Base-by-base conservation (phyloP, 2,113 vertebrate species). In the Gnathochromis pfefferi region DNA sequence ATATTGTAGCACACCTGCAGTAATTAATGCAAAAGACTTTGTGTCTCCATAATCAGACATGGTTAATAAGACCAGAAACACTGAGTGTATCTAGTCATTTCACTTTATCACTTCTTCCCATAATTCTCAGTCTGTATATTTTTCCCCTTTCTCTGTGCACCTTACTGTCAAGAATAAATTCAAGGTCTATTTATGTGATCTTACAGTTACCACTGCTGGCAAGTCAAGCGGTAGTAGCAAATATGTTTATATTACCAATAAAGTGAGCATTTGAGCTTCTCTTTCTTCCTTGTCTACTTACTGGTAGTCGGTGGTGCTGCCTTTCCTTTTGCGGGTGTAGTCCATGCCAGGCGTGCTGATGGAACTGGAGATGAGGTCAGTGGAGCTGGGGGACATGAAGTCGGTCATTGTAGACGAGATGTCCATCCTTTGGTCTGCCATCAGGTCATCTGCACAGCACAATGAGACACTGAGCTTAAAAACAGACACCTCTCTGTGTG, bases 351-450 rank as follows among this genome's bases (percentile, higher is more conserved):
- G 94, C 40, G 97, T 96, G 94, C 96, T 97, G 88, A 99, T 97
- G 86, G 98, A 98, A 95, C 97, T 97, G 91, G 98, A 98, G 92
- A 99, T 98, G 93, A 99, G 96, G 94, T 99, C 98, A 17, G 97
- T 97, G 91, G 98, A 96, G 70, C 98, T 96, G 5, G 98, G 97
- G 85, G 99, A 98, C 97, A 99, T 99, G 95, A 99, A 99, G 96
- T 99, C 98, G 89, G 97, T 99, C 96, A 99, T 99, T 17, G 99
- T 99, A 90, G 99, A 99, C 92, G 98, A 98, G 95, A 99, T 99
- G 96, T 99, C 99, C 99, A 99, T 99, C 95, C 98, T 98, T 97
- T 99, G 99, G 97, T 99, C 99, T 93, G 99, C 99, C 99, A 99
- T 99, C 97, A 98, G 97, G 96, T 97, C 95, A 96, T 97, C 98